Conservation (phyloP, 2,113 vertebrate species). For the Sarotherodon lohbergeri region DNA sequence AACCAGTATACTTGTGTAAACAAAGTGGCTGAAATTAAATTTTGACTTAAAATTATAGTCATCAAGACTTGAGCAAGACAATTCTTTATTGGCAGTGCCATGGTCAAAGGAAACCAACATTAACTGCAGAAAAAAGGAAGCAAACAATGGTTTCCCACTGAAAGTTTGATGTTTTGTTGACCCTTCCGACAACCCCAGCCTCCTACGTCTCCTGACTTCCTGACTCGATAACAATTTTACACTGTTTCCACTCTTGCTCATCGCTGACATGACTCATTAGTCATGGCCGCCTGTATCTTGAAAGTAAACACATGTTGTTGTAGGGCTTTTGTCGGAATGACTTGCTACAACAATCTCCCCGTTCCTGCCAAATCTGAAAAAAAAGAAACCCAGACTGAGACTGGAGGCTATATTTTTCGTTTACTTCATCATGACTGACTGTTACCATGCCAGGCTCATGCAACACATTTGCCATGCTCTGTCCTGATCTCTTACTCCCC, state of each 20-base stretch:
- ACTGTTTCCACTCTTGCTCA: neutral
- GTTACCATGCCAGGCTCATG: neutral
- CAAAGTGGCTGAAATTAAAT: neutral
- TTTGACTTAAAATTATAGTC: neutral
- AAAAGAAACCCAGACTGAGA: neutral
- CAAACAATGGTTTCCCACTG: neutral
- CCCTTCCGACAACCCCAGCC: neutral
- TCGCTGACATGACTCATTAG: neutral
- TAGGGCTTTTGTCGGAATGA: neutral
- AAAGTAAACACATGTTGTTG: neutral
- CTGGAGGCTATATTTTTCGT: neutral
- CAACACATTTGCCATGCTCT: neutral
- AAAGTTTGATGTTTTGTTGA: neutral
- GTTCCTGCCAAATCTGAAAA: neutral
- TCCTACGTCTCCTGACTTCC: neutral
- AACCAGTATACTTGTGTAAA: neutral
- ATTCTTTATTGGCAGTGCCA: neutral
- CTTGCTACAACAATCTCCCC: neutral
- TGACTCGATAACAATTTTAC: neutral
- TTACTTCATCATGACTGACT: neutral
- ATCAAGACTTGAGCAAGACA: neutral
- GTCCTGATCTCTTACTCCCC: neutral
- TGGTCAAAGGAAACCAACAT: neutral
- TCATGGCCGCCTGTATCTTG: neutral
- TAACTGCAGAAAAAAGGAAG: neutral